Base-by-base conservation (phyloP, 2,888 invertebrate genomes). In the Ormyrus labotus region DNA sequence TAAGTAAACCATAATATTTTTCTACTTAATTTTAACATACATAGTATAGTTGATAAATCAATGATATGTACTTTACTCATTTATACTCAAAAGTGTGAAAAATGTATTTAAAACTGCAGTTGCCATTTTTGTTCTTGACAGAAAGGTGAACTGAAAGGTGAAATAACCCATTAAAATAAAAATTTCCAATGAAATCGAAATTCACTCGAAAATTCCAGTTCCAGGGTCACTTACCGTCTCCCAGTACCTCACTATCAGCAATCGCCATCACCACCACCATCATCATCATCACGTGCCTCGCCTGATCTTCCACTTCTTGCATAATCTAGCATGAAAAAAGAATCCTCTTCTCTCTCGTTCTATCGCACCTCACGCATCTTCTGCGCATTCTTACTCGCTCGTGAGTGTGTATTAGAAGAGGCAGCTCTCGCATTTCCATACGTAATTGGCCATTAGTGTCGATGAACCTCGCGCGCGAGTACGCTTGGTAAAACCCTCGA, bases 241-340 rank as follows among this genome's bases (percentile, higher is more conserved):
- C n/a, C 6, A 9, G 34, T 45, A 5, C 9, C 5, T 53, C 2
- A 7, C n/a, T 48, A 63, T 64, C 6, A 48, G 45, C 19, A 34
- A 34, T 60, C 19, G 73, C 68, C 10, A 68, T 69, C 48, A 63
- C 63, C 68, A 63, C 53, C 48, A 63, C 55, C 6, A 48, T 51
- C 19, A 34, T 60, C 19, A 68, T 69, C 48, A 69, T 69, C 72
- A 63, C 60, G 68, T 51, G 61, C 53, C 34, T 68, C 67, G 8
- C 4, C 13, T 9, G 6, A 78, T 73, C 57, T 61, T 78, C 19
- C 34, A 63, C 2, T 67, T 61, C 8, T 69, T 80, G 64, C 73
- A 74, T 78, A 78, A 78, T 73, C 13, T 45, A 5, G 47, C 11
- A n/a, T 57, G 34, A 70, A 64, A 64, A 51, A 77, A 55, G 48